These are phyloP conservation scores for Mormyrops attenuatus DNA, from an alignment of 2,797 vertebrate genomes.

Conservation along the genomic window DNA sequence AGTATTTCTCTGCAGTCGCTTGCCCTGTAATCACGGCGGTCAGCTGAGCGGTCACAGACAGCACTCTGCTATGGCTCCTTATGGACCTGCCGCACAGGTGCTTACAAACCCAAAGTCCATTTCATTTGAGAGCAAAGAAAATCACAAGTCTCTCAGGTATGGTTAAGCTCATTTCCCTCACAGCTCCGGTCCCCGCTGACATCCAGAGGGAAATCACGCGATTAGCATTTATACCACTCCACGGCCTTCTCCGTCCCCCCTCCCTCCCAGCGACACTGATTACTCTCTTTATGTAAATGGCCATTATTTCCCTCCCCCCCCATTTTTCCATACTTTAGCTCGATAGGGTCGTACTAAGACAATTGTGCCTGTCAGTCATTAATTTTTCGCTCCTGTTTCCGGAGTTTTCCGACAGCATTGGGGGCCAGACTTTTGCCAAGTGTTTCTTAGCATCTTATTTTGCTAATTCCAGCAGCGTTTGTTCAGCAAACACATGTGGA, in stretches of 20 bases:
- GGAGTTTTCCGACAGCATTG: not conserved
- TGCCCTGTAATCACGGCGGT: not conserved
- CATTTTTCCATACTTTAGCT: not conserved
- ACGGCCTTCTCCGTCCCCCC: not conserved
- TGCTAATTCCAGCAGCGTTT: not conserved
- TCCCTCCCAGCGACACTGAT: not conserved
- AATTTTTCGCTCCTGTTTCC: not conserved
- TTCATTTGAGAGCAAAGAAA: slow-evolving; percentile 3
- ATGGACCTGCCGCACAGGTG: not conserved
- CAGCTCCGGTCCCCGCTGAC: not conserved
- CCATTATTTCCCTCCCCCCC: not conserved
- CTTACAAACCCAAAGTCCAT: not conserved
- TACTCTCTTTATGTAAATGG: slow-evolving; percentile 7
- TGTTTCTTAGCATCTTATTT: not conserved
- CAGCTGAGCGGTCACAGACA: not conserved
- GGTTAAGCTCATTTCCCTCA: slow-evolving; percentile 8
- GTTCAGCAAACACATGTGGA: not conserved
- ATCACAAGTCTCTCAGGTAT: slow-evolving; percentile 13
- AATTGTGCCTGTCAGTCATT: not conserved
- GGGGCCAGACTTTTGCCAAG: not conserved
- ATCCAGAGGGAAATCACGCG: not conserved
- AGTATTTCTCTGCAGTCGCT: not conserved
- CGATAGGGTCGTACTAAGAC: not conserved
- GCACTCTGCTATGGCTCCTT: not conserved
- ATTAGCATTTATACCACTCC: slow-evolving; percentile 19